These are phyloP conservation scores for Agrotis clavis DNA, from an alignment of 2,888 invertebrate genomes.

Conservation along the genomic window DNA sequence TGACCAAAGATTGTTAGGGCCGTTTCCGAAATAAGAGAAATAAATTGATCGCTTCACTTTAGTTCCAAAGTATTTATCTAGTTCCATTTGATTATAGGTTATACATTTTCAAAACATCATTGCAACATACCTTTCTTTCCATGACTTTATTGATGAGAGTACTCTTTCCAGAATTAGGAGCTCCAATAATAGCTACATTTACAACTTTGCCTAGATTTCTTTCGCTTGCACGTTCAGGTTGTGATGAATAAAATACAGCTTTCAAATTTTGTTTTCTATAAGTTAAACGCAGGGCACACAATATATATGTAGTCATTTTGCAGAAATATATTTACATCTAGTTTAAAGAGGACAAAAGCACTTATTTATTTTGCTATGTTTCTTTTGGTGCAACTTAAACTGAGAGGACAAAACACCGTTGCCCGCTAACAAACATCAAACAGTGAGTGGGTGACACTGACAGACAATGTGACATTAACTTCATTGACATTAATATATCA, in stretches of 20 bases:
- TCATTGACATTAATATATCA: too few species aligned
- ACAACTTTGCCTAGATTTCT: conserved; percentile 84
- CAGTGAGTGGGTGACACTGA: too few species aligned
- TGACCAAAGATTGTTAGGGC: too few species aligned
- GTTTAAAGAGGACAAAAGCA: background rate
- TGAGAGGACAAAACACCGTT: too few species aligned
- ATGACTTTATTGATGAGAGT: conserved; percentile 97
- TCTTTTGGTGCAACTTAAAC: too few species aligned
- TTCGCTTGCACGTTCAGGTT: conserved; percentile 75
- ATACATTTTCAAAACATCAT: conserved; percentile 6
- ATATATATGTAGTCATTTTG: conserved; percentile 65
- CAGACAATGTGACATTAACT: too few species aligned
- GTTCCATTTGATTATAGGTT: conserved; percentile 41
- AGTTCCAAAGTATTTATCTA: too few species aligned
- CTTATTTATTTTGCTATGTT: too few species aligned
- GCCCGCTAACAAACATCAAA: too few species aligned
- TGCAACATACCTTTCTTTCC: conserved; percentile 92
- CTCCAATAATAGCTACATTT: conserved; percentile 96
- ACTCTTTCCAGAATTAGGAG: conserved; percentile 99
- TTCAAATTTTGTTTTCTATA: conserved; percentile 66
- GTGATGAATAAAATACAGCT: conserved; percentile 78
- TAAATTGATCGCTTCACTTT: too few species aligned
- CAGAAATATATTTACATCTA: conserved; percentile 22
- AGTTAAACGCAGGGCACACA: conserved; percentile 61
- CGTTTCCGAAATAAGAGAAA: too few species aligned